phyloP scores from a whole-genome alignment of 2,797 vertebrate species.

The Natrix natrix region DNA sequence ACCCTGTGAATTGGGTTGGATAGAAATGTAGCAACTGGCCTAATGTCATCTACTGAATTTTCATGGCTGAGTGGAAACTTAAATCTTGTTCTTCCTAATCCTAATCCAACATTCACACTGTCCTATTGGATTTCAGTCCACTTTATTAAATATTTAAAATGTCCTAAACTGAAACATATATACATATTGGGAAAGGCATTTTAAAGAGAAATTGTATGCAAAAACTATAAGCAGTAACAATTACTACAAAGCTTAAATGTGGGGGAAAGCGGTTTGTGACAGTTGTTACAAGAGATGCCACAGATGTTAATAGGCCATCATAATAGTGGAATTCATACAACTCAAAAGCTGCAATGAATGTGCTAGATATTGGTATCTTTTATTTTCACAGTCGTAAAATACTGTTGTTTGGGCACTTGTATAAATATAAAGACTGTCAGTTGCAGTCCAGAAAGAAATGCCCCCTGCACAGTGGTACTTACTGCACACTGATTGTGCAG shows the following conservation, averaged over 20 bases:
- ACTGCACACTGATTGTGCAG: background rate
- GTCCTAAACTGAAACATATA: background rate
- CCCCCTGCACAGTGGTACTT: background rate
- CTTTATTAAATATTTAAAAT: background rate
- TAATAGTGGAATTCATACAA: background rate
- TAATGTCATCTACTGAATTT: background rate
- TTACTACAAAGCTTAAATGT: background rate
- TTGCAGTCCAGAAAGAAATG: background rate
- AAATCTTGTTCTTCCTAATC: background rate
- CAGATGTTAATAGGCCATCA: background rate
- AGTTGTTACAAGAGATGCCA: background rate
- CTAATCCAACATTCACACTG: background rate
- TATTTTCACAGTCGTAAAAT: background rate
- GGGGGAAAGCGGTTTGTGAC: background rate
- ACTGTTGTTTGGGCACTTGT: background rate
- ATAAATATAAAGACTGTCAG: background rate
- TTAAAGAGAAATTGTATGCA: background rate
- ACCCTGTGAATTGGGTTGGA: background rate
- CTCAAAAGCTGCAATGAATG: background rate
- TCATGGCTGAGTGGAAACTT: background rate
- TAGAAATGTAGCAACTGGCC: background rate
- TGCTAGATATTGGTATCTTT: background rate
- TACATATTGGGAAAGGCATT: background rate
- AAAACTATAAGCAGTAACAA: background rate
- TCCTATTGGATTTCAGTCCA: background rate